Conservation (phyloP, 2,888 invertebrate species). For the Terebella lapidaria region DNA sequence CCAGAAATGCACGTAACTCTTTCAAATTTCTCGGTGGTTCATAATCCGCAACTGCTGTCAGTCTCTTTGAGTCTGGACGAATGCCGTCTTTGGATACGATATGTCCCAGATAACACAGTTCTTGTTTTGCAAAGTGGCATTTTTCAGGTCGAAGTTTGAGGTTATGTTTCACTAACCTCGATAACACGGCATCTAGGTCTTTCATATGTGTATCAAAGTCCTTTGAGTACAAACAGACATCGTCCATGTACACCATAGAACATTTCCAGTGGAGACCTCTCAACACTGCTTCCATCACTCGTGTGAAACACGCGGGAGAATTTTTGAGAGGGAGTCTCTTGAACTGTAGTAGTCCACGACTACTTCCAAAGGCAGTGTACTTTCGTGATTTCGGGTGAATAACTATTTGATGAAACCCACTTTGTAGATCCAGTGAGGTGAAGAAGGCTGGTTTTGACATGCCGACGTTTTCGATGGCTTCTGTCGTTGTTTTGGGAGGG, state of each 20-base stretch:
- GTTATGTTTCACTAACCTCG: background rate
- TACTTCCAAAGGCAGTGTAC: background rate
- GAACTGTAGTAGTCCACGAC: background rate
- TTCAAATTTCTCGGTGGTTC: background rate
- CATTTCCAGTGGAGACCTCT: background rate
- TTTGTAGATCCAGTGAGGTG: background rate
- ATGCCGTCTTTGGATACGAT: background rate
- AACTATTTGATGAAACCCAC: background rate
- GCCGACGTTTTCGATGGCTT: background rate
- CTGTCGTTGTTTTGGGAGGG: background rate
- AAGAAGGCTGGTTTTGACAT: background rate
- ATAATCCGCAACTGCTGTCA: background rate
- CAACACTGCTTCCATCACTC: background rate
- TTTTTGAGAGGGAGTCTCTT: background rate
- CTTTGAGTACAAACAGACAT: background rate
- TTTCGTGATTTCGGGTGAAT: background rate
- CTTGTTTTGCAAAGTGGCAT: slow-evolving; percentile 1
- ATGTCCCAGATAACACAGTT: slow-evolving; percentile 4
- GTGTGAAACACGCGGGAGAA: background rate
- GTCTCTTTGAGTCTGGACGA: background rate
- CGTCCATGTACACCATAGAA: slow-evolving; percentile 3
- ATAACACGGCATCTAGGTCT: background rate
- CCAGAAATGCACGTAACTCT: slow-evolving; percentile 1
- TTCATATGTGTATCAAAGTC: background rate
- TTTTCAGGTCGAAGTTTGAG: background rate